Percentiles rank a stretch among this genome's conserved stretches.
phyloP scores from a whole-genome alignment of 2,888 invertebrate species.

The Pyrgus malvae region DNA sequence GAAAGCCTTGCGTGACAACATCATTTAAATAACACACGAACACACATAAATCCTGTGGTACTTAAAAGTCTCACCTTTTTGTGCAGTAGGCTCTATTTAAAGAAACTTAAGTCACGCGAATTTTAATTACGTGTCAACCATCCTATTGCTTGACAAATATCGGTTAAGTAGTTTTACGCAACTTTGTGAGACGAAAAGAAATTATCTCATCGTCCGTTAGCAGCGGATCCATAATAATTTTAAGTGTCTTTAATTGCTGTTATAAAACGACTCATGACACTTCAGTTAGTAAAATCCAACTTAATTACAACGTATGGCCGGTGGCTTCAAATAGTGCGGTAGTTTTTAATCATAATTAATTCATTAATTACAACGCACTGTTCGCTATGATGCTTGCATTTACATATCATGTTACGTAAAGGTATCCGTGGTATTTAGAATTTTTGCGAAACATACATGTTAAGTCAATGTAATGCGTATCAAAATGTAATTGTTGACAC shows the following conservation, averaged over 20 bases:
- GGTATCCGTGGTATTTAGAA: background rate
- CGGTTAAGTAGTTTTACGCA: background rate
- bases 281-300: background rate
- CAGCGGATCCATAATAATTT: background rate
- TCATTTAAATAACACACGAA: constrained; percentile 22
- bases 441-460: background rate
- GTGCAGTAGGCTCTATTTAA: background rate
- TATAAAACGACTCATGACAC: background rate
- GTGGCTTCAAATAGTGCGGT: constrained; percentile 11
- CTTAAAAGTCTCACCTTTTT: constrained; percentile 7
- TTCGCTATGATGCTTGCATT: constrained; percentile 6
- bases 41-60: constrained; percentile 10
- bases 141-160: background rate
- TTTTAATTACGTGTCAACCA: background rate
- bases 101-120: constrained; percentile 4
- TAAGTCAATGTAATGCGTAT: background rate
- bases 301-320: background rate
- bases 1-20: constrained; percentile 24
- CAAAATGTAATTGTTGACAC: constrained; percentile 7
- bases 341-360: constrained; percentile 40
- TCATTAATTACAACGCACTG: constrained; percentile 30
- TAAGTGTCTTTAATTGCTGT: background rate
- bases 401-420: constrained; percentile 13
- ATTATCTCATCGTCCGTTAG: too few species aligned
- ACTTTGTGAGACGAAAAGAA: too few species aligned